These are phyloP conservation scores for Stenodema calcarata DNA, from an alignment of 2,888 invertebrate species.

Conservation along the genomic window DNA sequence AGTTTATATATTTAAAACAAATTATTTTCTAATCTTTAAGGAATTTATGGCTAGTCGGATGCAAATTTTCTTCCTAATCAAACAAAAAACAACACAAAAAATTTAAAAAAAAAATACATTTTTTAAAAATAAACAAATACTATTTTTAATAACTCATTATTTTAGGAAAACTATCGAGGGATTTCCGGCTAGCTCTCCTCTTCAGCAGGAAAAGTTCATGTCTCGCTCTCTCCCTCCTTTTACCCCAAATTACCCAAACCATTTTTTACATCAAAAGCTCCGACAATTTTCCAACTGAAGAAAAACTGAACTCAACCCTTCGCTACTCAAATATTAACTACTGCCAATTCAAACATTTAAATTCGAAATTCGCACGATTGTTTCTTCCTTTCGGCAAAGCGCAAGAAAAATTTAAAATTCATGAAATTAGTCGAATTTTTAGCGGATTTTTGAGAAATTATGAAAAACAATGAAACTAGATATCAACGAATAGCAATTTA, in stretches of 20 bases:
- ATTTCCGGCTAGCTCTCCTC: slow-evolving; percentile 42
- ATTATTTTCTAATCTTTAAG: slow-evolving; percentile 7
- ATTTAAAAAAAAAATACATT: not conserved
- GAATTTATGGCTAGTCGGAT: slow-evolving; percentile 54
- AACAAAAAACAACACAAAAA: slow-evolving; percentile 8
- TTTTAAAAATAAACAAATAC: not conserved
- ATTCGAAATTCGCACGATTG: too few relatives aligned
- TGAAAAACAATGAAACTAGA: slow-evolving; percentile 37
- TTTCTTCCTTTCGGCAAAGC: too few relatives aligned
- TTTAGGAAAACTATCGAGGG: not conserved
- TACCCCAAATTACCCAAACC: not conserved
- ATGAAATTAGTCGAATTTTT: slow-evolving; percentile 29
- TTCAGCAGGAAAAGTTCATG: slow-evolving; percentile 37
- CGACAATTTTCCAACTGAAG: not conserved
- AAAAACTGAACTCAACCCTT: not conserved
- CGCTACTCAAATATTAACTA: not conserved
- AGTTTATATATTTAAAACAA: not conserved
- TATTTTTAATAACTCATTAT: not conserved
- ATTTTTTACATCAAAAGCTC: not conserved
- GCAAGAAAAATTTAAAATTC: not conserved
- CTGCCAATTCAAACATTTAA: not conserved
- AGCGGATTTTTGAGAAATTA: slow-evolving; percentile 56
- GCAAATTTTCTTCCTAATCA: slow-evolving; percentile 1
- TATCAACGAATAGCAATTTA: slow-evolving; percentile 54
- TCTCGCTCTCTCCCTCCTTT: not conserved